Evolutionary conservation across 1,140 invertebrate genomes (phyloP), one percentile per base, ranked within the genome.

Genomic region (Anoplolepis gracilipes): DNA sequence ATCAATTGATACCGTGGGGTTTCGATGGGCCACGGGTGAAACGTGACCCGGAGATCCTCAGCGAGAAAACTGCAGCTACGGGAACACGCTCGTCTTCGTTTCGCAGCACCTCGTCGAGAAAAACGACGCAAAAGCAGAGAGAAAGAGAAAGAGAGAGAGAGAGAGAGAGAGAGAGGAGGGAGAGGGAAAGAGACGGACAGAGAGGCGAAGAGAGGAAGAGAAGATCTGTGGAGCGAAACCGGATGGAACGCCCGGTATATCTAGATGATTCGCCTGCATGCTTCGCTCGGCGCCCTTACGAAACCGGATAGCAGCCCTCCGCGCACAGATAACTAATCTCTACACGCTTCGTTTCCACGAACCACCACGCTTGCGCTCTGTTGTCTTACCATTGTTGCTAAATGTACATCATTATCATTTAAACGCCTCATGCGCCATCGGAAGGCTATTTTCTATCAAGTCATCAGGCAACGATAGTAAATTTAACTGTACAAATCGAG

Each of bases 261-360:
- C 84, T 77, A 77, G 64, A 85, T 79, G 79, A 87, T 85, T 79
- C 86, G 85, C 55, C 85, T 87, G 82, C 82, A 79, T 75, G 86
- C 86, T 84, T 77, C 82, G 86, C 42, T 86, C 78, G 70, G 67
- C 85, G 88, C 89, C 88, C 84, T 87, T 89, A 88, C 89, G 85
- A 89, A 90, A 90, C 89, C 89, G 89, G 87, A 90, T 87, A 89
- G 85, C 84, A 87, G 84, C 85, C 85, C 84, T 89, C 85, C 69
- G 85, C 84, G 55, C 77, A 79, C 81, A 90, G 78, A 82, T 82
- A 87, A 88, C 87, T 85, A 81, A 90, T 82, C 84, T 86, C 84
- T 84, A 59, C 84, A 89, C 77, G 82, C 88, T 86, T 76, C 57
- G 82, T 59, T 73, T 79, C 76, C 22, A 36, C n/a, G n/a, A 82